Evolutionary conservation across 2,113 vertebrate genomes (phyloP).

Genomic region (Myotis brandtii): DNA sequence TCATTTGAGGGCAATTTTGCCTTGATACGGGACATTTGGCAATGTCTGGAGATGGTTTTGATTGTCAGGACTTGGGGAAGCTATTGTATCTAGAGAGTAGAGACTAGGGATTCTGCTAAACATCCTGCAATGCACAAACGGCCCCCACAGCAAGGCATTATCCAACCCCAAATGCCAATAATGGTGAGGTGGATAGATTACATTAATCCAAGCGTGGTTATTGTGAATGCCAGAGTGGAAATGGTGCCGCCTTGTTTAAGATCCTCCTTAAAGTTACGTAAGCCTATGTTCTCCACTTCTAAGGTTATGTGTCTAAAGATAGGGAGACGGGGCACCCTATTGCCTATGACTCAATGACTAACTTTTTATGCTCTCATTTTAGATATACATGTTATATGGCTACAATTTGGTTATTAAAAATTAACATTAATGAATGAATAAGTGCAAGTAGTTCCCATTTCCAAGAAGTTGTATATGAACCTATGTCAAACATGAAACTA

Average conservation of each 20-base stretch:
- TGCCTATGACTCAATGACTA: not conserved
- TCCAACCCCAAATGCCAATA: not conserved
- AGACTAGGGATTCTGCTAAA: not conserved
- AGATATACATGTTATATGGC: not conserved
- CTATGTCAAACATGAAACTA: not conserved
- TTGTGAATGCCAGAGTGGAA: not conserved
- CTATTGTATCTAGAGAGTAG: not conserved
- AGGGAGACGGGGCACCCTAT: not conserved
- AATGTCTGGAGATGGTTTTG: not conserved
- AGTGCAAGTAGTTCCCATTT: not conserved
- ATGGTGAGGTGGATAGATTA: not conserved
- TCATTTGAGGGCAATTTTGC: not conserved
- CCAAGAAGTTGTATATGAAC: not conserved
- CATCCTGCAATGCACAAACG: not conserved
- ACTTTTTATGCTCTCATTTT: not conserved
- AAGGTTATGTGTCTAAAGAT: constrained; percentile 4
- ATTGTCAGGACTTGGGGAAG: not conserved
- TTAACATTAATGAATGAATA: constrained; percentile 31
- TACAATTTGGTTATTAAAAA: not conserved
- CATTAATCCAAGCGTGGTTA: not conserved
- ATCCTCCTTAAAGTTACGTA: not conserved
- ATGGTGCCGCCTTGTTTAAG: not conserved
- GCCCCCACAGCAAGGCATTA: not conserved
- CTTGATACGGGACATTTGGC: not conserved
- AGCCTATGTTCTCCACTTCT: not conserved